These are phyloP conservation scores for Drosophila formosana DNA, from an alignment of 2,888 invertebrate genomes.

Conservation along the genomic window DNA sequence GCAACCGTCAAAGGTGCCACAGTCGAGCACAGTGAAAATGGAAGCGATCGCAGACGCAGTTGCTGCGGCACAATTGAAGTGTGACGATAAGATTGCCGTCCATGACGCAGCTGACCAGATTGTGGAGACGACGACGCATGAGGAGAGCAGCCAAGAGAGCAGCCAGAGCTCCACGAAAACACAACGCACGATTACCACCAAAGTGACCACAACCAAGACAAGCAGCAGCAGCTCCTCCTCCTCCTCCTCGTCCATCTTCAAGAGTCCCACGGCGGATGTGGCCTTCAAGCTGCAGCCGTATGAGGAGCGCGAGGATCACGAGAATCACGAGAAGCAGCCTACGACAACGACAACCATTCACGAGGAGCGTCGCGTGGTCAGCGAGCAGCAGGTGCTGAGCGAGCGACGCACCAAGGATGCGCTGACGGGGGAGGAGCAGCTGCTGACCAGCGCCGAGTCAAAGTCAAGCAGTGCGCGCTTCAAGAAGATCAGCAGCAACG, in stretches of 20 bases:
- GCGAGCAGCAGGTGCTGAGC: conserved; percentile 77
- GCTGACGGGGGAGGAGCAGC: conserved; percentile 79
- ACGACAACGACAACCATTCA: conserved; percentile 65
- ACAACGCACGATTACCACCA: conserved; percentile 62
- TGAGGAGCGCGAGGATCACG: conserved; percentile 62
- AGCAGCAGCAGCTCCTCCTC: conserved; percentile 49
- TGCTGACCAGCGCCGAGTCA: conserved; percentile 77
- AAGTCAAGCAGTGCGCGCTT: conserved; percentile 80
- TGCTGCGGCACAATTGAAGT: conserved; percentile 27
- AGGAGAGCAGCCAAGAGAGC: conserved; percentile 37
- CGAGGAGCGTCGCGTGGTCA: conserved; percentile 79
- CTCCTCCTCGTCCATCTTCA: conserved; percentile 23
- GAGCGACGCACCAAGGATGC: conserved; percentile 75
- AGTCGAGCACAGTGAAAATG: conserved; percentile 44
- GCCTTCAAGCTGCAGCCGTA: conserved; percentile 80
- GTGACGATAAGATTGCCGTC: conserved; percentile 61
- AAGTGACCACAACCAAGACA: conserved; percentile 65
- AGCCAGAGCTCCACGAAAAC: conserved; percentile 41
- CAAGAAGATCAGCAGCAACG: conserved; percentile 81
- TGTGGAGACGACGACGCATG: conserved; percentile 34
- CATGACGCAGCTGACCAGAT: conserved; percentile 47
- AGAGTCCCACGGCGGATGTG: conserved; percentile 52
- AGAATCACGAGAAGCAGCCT: not conserved
- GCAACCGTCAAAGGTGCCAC: conserved; percentile 67
- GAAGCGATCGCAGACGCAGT: conserved; percentile 35